A percentile compares a stretch with the other conserved stretches of the same genome.
phyloP scores from a whole-genome alignment of 2,113 vertebrate genomes.

The Furnarius figulus region DNA sequence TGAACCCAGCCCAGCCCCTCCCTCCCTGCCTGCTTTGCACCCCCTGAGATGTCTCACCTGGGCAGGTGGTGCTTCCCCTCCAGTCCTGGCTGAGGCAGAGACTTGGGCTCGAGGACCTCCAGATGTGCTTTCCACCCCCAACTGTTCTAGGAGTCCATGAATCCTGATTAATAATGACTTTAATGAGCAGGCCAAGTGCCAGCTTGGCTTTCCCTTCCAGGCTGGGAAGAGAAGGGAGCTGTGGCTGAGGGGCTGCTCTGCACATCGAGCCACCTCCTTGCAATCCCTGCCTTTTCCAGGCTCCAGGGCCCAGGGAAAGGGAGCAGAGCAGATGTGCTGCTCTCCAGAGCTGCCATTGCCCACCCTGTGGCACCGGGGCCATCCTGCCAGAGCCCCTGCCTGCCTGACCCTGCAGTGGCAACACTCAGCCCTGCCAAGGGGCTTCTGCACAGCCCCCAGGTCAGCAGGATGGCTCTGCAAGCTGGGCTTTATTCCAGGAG shows the following conservation, averaged over 20 bases:
- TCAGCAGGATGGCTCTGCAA: neutral
- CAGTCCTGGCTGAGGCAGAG: too few species aligned
- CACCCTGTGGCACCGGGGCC: neutral
- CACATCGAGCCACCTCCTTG: neutral
- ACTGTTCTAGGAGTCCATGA: neutral
- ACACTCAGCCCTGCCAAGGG: neutral
- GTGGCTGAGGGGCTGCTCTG: neutral
- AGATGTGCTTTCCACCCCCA: too few species aligned
- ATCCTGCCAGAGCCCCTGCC: neutral
- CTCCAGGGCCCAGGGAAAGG: neutral
- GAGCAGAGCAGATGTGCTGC: neutral
- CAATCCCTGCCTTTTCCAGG: neutral
- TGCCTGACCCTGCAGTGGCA: neutral
- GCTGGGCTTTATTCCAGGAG: neutral
- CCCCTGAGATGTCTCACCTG: neutral
- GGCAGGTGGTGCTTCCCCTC: too few species aligned
- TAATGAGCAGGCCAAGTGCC: neutral
- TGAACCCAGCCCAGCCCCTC: neutral
- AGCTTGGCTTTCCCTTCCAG: neutral
- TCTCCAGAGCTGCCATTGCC: neutral
- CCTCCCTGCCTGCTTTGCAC: neutral
- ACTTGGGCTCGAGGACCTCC: too few species aligned
- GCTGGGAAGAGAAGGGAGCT: neutral
- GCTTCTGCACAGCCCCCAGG: neutral
- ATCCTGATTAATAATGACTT: neutral